Conservation (phyloP, 2,888 invertebrate species). For the Nomada goodeniana region DNA sequence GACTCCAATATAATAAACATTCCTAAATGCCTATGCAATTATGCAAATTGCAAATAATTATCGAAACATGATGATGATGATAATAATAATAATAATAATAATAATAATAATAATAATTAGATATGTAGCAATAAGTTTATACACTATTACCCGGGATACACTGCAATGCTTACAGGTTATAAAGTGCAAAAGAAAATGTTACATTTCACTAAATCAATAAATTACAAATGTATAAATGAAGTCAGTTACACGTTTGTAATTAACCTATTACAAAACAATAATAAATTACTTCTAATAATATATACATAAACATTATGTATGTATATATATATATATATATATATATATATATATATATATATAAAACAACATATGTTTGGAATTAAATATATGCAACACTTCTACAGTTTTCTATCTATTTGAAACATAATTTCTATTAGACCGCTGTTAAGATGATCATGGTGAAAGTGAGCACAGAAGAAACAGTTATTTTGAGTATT, state of each 20-base stretch:
- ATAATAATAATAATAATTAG: not conserved
- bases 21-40: not conserved
- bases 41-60: not conserved
- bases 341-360: not conserved
- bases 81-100: not conserved
- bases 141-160: not conserved
- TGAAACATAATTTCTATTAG: not conserved
- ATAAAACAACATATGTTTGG: not conserved
- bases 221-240: slow-evolving; percentile 16
- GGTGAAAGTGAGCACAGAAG: not conserved
- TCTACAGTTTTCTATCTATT: not conserved
- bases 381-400: not conserved
- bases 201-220: slow-evolving; percentile 7
- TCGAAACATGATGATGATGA: no score
- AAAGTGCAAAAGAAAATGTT: not conserved
- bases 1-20: not conserved
- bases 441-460: not conserved
- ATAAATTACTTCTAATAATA: not conserved
- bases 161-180: not conserved
- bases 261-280: not conserved
- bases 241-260: slow-evolving; percentile 2
- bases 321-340: no score
- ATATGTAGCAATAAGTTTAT: not conserved
- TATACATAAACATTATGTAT: no score
- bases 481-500: not conserved